Percentiles rank a stretch among this genome's conserved stretches.
phyloP scores from a whole-genome alignment of 2,888 invertebrate species.

The Trachelus tabidus region DNA sequence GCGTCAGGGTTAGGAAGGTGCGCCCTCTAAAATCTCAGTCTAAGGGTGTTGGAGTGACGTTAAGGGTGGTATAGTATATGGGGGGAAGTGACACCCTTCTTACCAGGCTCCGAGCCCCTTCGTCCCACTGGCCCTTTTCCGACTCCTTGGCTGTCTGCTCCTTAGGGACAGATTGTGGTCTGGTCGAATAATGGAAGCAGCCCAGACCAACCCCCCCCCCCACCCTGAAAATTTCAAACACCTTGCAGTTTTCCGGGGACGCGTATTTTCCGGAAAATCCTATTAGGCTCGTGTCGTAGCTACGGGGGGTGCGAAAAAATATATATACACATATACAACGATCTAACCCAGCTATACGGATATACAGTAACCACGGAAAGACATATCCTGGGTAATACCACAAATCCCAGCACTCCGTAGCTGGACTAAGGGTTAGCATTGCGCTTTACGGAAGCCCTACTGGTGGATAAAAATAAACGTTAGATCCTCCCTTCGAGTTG shows the following conservation, averaged over 20 bases:
- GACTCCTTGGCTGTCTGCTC: slow-evolving; percentile 1
- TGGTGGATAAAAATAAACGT: background rate
- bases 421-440: background rate
- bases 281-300: background rate
- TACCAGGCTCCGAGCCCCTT: background rate
- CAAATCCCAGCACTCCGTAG: background rate
- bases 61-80: background rate
- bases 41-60: background rate
- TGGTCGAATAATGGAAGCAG: slow-evolving; percentile 15
- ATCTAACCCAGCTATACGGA: background rate
- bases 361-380: background rate
- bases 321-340: background rate
- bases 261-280: slow-evolving; percentile 4
- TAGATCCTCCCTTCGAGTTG: background rate
- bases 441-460: background rate
- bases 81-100: background rate
- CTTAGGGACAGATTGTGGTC: slow-evolving; percentile 14
- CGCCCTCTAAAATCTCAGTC: background rate
- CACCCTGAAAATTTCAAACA: slow-evolving; percentile 15
- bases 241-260: slow-evolving; percentile 15
- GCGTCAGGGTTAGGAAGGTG: background rate
- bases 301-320: background rate
- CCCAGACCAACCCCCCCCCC: background rate
- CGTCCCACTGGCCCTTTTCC: background rate
- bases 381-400: background rate